phyloP scores from a whole-genome alignment of 2,113 vertebrate genomes.

The Atherinomorus stipes region DNA sequence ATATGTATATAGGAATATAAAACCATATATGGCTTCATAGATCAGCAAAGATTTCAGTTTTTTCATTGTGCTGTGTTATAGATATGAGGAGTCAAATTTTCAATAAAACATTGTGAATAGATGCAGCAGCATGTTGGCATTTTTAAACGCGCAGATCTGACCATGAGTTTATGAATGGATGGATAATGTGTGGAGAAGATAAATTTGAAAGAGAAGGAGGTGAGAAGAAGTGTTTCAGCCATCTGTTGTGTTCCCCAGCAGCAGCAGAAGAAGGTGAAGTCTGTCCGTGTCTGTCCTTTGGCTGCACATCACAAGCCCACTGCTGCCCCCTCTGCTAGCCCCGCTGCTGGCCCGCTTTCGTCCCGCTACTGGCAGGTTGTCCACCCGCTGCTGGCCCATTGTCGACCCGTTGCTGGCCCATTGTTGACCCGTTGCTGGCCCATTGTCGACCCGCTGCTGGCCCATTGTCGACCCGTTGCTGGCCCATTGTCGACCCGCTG shows the following conservation, averaged over 20 bases:
- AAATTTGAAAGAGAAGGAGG: slow-evolving; percentile 25
- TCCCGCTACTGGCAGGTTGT: slow-evolving; percentile 72
- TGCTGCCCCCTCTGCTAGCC: slow-evolving; percentile 66
- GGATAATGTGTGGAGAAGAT: neutral
- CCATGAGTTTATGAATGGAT: too few species aligned
- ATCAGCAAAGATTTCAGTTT: too few species aligned
- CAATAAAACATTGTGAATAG: too few species aligned
- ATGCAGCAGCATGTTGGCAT: too few species aligned
- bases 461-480: slow-evolving; percentile 64
- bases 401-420: slow-evolving; percentile 79
- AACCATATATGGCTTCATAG: too few species aligned
- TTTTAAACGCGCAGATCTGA: too few species aligned
- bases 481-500: too few species aligned
- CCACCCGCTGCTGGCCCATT: slow-evolving; percentile 60
- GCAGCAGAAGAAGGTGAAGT: slow-evolving; percentile 81
- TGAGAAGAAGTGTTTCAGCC: slow-evolving; percentile 70
- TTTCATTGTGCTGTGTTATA: too few species aligned
- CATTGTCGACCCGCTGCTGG: slow-evolving; percentile 75
- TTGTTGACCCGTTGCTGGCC: slow-evolving; percentile 53
- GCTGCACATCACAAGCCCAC: slow-evolving; percentile 80
- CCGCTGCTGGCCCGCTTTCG: too few species aligned
- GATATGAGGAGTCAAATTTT: too few species aligned
- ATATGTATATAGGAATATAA: too few species aligned
- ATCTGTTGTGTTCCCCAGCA: slow-evolving; percentile 72
- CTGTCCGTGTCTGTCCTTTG: slow-evolving; percentile 78